phyloP scores from a whole-genome alignment of 2,113 vertebrate species.

The Brevimyrus niger region DNA sequence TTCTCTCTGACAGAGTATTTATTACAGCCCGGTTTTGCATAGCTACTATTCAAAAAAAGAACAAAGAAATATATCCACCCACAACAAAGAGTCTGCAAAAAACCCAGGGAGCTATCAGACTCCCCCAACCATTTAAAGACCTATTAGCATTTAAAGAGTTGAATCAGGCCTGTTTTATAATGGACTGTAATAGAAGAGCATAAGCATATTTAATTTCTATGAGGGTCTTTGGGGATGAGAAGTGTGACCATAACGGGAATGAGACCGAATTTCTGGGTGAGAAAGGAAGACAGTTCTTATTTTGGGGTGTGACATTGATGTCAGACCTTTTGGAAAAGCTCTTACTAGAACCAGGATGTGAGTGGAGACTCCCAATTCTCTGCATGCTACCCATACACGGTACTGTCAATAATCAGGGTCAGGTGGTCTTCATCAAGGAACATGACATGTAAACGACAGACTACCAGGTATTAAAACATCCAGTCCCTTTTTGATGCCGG shows the following conservation, averaged over 20 bases:
- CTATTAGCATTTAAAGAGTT: neutral
- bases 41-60: neutral
- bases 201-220: neutral
- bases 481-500: neutral
- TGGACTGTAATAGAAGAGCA: neutral
- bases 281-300: neutral
- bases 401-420: neutral
- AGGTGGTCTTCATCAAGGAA: neutral
- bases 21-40: neutral
- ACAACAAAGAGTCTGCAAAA: neutral
- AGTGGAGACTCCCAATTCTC: neutral
- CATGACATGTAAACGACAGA: neutral
- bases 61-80: neutral
- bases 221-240: neutral
- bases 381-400: neutral
- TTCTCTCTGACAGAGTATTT: neutral
- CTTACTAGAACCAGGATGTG: neutral
- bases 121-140: neutral
- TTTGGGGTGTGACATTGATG: neutral
- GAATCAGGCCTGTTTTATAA: neutral
- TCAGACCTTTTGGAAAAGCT: neutral
- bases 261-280: neutral
- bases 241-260: neutral
- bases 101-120: neutral
- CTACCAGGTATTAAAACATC: neutral